These are phyloP conservation scores for Pterostichus madidus DNA, from an alignment of 2,888 invertebrate genomes.

Conservation along the genomic window DNA sequence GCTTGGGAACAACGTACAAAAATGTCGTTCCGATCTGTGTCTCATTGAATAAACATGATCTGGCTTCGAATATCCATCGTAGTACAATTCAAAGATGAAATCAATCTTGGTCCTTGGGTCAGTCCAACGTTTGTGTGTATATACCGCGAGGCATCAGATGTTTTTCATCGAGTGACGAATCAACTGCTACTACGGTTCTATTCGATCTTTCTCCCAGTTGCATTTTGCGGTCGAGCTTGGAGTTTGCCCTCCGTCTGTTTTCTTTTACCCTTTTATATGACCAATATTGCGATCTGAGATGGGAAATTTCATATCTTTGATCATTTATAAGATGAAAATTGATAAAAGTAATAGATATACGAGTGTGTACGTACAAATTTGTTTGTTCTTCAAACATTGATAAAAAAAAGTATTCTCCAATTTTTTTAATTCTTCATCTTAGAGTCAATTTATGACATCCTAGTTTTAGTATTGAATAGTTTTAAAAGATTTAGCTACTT, in stretches of 20 bases:
- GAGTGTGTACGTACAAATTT: not conserved
- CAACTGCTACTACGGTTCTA: slow-evolving; percentile 28
- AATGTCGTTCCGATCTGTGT: slow-evolving; percentile 25
- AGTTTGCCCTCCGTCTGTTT: slow-evolving; percentile 38
- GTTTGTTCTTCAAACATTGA: slow-evolving; percentile 20
- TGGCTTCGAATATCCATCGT: slow-evolving; percentile 8
- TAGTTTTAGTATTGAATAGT: too few species aligned
- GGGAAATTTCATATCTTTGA: slow-evolving; percentile 48
- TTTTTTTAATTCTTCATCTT: too few species aligned
- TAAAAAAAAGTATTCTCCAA: not conserved
- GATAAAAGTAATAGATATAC: slow-evolving; percentile 41
- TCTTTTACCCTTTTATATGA: slow-evolving; percentile 5
- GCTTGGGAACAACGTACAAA: slow-evolving; percentile 55
- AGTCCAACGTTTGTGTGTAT: slow-evolving; percentile 22
- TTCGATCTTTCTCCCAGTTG: slow-evolving; percentile 5
- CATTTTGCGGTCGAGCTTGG: not conserved
- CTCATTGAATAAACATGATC: slow-evolving; percentile 60
- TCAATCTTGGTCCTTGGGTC: slow-evolving; percentile 50
- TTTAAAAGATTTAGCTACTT: too few species aligned
- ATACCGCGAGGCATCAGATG: slow-evolving; percentile 28
- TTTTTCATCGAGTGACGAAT: slow-evolving; percentile 33
- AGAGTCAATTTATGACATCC: too few species aligned
- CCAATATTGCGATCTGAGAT: slow-evolving; percentile 22
- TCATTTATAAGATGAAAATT: slow-evolving; percentile 16
- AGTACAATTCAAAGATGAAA: slow-evolving; percentile 38